Percentiles rank a stretch among this genome's conserved stretches.
Evolutionary conservation across 2,888 invertebrate species (phyloP).

Genomic region (Tiliacea aurago): DNA sequence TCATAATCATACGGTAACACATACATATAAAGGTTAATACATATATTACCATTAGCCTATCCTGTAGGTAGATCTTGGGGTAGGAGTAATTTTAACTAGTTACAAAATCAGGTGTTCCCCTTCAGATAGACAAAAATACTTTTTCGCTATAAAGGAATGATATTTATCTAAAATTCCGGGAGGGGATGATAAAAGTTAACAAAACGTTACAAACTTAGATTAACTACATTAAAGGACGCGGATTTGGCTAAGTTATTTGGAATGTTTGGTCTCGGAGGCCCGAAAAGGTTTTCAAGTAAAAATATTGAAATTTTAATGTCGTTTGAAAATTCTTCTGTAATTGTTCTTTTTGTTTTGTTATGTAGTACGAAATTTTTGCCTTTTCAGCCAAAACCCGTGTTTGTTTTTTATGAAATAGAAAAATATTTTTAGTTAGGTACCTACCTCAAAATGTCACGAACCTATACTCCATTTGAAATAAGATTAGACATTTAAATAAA

Average conservation of each 20-base stretch:
- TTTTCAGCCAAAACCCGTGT: background rate
- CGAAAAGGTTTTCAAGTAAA: conserved; percentile 30
- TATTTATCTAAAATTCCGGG: conserved; percentile 65
- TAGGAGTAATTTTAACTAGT: background rate
- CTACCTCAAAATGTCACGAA: background rate
- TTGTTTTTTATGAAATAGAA: background rate
- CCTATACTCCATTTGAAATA: no score
- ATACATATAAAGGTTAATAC: no score
- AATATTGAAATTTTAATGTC: conserved; percentile 51
- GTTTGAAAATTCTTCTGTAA: conserved; percentile 50
- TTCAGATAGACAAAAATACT: conserved; percentile 24
- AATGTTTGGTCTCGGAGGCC: conserved; percentile 39
- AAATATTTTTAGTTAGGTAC: background rate
- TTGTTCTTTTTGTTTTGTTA: conserved; percentile 51
- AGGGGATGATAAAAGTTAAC: conserved; percentile 70
- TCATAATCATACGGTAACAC: no score
- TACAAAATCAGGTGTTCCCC: background rate
- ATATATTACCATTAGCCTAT: no score
- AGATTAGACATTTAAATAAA: no score
- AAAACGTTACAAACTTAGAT: conserved; percentile 74
- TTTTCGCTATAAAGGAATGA: conserved; percentile 11
- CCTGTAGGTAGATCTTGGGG: no score
- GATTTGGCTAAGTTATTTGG: conserved; percentile 54
- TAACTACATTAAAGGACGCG: conserved; percentile 62
- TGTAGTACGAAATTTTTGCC: background rate